Base-by-base conservation (phyloP, 2,888 invertebrate species). In the Glyphotaelius pellucidus region DNA sequence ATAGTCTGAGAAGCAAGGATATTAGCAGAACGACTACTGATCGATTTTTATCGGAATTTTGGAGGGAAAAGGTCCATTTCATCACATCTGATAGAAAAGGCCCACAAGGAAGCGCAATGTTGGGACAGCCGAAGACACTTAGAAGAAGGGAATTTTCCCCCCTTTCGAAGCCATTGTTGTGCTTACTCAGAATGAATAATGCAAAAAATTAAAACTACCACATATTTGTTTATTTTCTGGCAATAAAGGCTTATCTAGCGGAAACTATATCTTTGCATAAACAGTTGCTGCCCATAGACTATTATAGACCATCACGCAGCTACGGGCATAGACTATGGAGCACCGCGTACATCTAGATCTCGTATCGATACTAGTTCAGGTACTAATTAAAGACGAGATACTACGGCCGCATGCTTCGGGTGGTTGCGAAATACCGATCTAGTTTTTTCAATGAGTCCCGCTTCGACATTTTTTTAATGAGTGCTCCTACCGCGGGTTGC, bases 371-470 rank as follows among this genome's bases (percentile, higher is more conserved):
- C 89, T 80, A 80, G 89, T 80, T 80, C 89, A 38, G 35, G 42
- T 80, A 89, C 81, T 90, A 92, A 92, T 92, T 90, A 92, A 89
- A 88, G 89, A 92, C 90, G 92, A 86, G 90, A 83, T 67, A 79
- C 90, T 88, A 91, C 91, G 91, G 89, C 90, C 83, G 90, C 89
- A 87, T 47, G 47, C 83, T 80, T 47, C 90, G 67, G 80, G 31
- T 32, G 80, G 92, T 93, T 93, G 89, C 93, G 92, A 93, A 92
- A 92, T 92, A 89, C 86, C 93, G 92, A 92, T 93, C 93, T 93
- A 93, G 93, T 91, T 93, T 91, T 92, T 92, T 92, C 91, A 92
- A 90, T 92, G 80, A 88, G 93, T 90, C 90, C 91, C 91, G 92
- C 91, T 92, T 83, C 92, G 91, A 93, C 93, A 93, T 92, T 93